Base-by-base conservation (phyloP, 2,888 invertebrate genomes). In the Theretra japonica region DNA sequence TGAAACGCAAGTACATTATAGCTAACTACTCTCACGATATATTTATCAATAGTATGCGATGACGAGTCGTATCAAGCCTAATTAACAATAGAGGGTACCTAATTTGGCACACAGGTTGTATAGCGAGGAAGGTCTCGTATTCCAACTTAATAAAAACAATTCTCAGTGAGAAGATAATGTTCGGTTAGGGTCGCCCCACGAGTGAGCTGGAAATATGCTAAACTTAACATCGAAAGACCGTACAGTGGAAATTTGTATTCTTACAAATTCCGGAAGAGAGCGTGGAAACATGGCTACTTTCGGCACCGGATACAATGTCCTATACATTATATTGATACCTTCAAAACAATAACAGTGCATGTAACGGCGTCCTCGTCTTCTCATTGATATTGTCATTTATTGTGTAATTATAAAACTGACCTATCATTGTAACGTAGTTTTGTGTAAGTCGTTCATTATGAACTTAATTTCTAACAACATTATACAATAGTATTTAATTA, bases 11-110 rank as follows among this genome's bases (percentile, higher is more conserved):
- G 84, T 87, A 90, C 85, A 89, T 92, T 92, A 92, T 86, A 91
- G 84, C 91, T 93, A 93, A 87, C 93, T 93, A 94, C 91, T 87
- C 82, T 87, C 88, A 90, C 88, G 84, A 90, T 89, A 88, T 87
- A 88, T 85, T 88, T 90, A 83, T 87, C 85, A 84, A 84, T 86
- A 83, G 84, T 82, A 65, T 48, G 62, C 62, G 41, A 62, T 62
- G 65, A 62, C 11, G 41, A 65, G 17, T 65, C 17, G 65, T 23
- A 80, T 83, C 75, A 76, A 84, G 86, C 86, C 88, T 86, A 81
- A 86, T 88, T 86, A 88, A 81, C 87, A 76, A 82, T 80, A 79
- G 82, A 88, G 83, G 79, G 76, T 74, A 77, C 74, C 73, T 89
- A 89, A 84, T 92, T 94, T 94, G 94, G 94, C 94, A 94, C 94